Evolutionary conservation across 1,140 invertebrate species (phyloP), one percentile per base, ranked within the genome.

Genomic region (Cataglyphis hispanica): DNA sequence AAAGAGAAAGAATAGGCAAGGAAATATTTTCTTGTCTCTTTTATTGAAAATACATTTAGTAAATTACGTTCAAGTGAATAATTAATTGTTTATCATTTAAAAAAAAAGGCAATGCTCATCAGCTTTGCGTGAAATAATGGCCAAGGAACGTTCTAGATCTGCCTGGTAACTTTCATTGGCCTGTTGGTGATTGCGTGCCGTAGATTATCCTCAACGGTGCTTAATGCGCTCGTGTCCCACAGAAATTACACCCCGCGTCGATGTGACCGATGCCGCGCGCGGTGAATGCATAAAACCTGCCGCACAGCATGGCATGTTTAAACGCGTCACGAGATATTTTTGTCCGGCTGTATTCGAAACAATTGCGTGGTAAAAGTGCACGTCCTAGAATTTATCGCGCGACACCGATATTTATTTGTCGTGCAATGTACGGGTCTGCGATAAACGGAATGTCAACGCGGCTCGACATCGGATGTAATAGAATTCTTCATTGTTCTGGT

Each of bases 181-280:
- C 37, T 69, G 78, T 74, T 72, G 78, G 67, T 25, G 78, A 77
- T 84, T 84, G 83, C 83, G 74, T 84, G 83, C 58, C 25, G 58
- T 84, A 77, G 70, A 78, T 84, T 84, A 77, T 84, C 63, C 74
- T 84, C 83, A 84, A 78, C 83, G 43, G 70, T 78, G 74, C 46
- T 84, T 84, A 84, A 78, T 84, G 83, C 58, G 61, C 83, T 78
- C 60, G 72, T 84, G 72, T 84, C 58, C 25, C 72, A 46, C 61
- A 84, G 25, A 84, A 84, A 84, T 84, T 84, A 84, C 67, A 83
- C 22, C 56, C 78, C 8, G 13, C 27, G 56, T 53, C 53, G 67
- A 74, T 37, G 83, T 56, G 74, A 78, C 83, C 70, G 83, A 77
- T 37, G 81, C 13, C 13, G 50, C 81, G 58, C 40, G n/a, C 25